Conservation (phyloP, 2,888 invertebrate species). For the Iphiclides podalirius region DNA sequence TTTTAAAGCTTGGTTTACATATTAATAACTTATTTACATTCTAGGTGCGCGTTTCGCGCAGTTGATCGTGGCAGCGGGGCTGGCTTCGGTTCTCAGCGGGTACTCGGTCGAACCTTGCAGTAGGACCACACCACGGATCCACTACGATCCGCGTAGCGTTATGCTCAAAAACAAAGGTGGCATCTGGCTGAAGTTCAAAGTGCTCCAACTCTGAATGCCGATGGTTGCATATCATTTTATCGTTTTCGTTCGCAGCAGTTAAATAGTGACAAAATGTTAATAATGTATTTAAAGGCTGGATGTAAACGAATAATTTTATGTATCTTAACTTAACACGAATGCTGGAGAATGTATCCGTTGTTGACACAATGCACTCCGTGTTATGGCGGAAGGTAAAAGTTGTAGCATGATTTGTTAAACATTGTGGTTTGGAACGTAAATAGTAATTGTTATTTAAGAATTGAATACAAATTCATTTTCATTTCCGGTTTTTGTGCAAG, state of each 20-base stretch:
- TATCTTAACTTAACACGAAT: too few relatives aligned
- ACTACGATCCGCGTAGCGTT: slow-evolving; percentile 68
- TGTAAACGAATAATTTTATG: too few relatives aligned
- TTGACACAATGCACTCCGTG: too few relatives aligned
- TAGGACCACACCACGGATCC: slow-evolving; percentile 55
- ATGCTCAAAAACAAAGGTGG: slow-evolving; percentile 73
- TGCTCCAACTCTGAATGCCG: slow-evolving; percentile 21
- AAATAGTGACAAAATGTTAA: neutral
- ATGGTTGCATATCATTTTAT: too few relatives aligned
- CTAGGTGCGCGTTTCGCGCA: slow-evolving; percentile 72
- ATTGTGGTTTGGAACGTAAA: neutral
- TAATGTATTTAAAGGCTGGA: neutral
- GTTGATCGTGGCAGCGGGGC: slow-evolving; percentile 56
- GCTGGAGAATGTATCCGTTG: too few relatives aligned
- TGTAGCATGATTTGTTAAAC: too few relatives aligned
- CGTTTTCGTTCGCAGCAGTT: neutral
- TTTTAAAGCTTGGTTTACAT: too few relatives aligned
- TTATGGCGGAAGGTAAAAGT: too few relatives aligned
- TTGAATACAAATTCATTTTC: neutral
- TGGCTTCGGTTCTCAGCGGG: slow-evolving; percentile 52
- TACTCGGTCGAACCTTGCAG: slow-evolving; percentile 60
- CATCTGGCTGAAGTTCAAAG: slow-evolving; percentile 61
- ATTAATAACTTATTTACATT: slow-evolving; percentile 32
- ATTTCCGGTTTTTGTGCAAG: neutral
- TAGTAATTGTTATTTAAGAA: neutral